phyloP scores from a whole-genome alignment of 2,113 vertebrate species.

The Cephalopholis sonnerati region DNA sequence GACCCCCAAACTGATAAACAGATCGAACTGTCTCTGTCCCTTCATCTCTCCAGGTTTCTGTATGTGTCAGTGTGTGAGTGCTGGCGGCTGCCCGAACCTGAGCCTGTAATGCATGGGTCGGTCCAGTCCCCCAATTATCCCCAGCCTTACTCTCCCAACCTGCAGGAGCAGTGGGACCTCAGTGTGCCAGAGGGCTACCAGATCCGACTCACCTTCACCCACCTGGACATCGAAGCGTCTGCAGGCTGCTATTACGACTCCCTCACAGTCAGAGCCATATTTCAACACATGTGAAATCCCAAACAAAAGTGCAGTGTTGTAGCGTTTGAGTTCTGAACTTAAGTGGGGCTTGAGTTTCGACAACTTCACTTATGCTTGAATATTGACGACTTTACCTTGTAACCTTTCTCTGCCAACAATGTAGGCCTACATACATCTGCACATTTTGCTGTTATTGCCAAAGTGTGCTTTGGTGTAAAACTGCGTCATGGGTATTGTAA shows the following conservation, averaged over 20 bases:
- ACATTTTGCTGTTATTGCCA: neutral
- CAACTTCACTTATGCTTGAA: constrained; percentile 1
- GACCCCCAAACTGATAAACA: constrained; percentile 45
- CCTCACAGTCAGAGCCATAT: constrained; percentile 86
- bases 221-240: constrained; percentile 92
- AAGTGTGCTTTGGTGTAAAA: neutral
- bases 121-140: constrained; percentile 90
- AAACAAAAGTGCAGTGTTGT: neutral
- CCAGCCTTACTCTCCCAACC: constrained; percentile 87
- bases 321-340: neutral
- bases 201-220: constrained; percentile 89
- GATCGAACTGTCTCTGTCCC: constrained; percentile 43
- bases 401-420: neutral
- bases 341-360: neutral
- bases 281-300: constrained; percentile 15
- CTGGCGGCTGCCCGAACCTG: constrained; percentile 16
- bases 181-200: constrained; percentile 87
- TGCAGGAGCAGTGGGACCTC: constrained; percentile 85
- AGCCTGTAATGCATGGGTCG: constrained; percentile 79
- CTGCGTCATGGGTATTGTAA: neutral
- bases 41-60: constrained; percentile 71
- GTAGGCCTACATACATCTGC: neutral
- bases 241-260: constrained; percentile 90
- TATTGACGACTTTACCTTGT: neutral
- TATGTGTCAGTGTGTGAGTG: constrained; percentile 62